Evolutionary conservation across 2,113 vertebrate species (phyloP), one percentile per base, ranked within the genome.

Genomic region (Caretta caretta): DNA sequence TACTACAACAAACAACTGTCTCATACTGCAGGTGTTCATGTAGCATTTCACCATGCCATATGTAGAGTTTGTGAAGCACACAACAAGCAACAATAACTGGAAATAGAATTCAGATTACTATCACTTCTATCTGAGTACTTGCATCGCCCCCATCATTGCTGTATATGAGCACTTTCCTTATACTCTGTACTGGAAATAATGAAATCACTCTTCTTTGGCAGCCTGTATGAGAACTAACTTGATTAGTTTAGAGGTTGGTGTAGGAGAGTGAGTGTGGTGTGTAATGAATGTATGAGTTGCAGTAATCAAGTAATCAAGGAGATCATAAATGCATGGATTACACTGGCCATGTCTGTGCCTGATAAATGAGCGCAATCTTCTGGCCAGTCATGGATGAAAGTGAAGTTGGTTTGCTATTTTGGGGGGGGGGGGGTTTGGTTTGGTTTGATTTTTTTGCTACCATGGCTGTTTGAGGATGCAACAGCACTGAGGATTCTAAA

Each of bases 61-160:
- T 0, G 0, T 38, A 48, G 8, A 4, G 6, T 46, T 76, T 86
- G 31, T 11, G 35, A 75, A 78, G 75, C 24, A 1, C 2, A 3
- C 12, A 31, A 65, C 48, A 53, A 87, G 42, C 42, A 29, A 10
- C 54, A 59, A 65, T 65, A 31, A 31, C 29, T 31, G 27, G 29
- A 35, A 35, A 65, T 35, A 65, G 59, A 35, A 62, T 59, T 59
- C 27, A 59, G 57, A 59, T 31, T 59, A 31, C 57, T 65, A 16
- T 65, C 59, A 65, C 29, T 65, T 65, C 31, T 57, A 25, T 57
- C 25, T 65, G 29, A 31, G 6, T 65, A 65, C 31, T 35, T 65
- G 3, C 27, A 65, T 31, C 6, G 14, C 12, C 59, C 29, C 59
- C 31, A 65, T 35, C 59, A 31, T 31, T 31, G 13, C 31, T 65